These are phyloP conservation scores for Athene noctua DNA, from an alignment of 2,113 vertebrate species.

Conservation along the genomic window DNA sequence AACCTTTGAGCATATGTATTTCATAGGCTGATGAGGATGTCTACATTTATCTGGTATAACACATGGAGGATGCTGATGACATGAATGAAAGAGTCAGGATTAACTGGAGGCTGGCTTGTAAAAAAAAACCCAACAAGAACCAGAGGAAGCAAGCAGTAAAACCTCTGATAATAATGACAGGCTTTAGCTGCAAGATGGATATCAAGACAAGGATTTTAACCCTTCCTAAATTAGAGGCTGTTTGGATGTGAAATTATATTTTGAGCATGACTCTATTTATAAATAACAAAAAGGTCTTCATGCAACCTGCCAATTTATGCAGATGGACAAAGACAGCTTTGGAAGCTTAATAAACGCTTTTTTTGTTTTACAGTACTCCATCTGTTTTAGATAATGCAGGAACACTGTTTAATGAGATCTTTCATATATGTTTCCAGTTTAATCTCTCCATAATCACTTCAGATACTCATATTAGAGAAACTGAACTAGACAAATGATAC, in stretches of 20 bases:
- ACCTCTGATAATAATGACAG: not conserved
- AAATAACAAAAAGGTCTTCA: conserved; percentile 46
- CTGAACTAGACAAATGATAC: conserved; percentile 9
- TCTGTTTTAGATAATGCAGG: conserved; percentile 48
- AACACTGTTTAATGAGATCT: conserved; percentile 26
- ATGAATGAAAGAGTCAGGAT: conserved; percentile 31
- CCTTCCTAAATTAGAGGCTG: conserved; percentile 8
- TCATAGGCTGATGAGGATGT: not conserved
- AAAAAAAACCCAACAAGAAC: not conserved
- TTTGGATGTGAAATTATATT: conserved; percentile 12
- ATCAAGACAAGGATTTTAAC: not conserved
- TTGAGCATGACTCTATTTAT: conserved; percentile 1
- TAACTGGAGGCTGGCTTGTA: conserved; percentile 11
- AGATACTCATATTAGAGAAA: conserved; percentile 31
- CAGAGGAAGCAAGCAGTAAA: conserved; percentile 42
- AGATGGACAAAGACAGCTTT: conserved; percentile 37
- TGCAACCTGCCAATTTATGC: conserved; percentile 26
- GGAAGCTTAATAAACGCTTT: conserved; percentile 1
- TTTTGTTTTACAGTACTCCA: conserved; percentile 20
- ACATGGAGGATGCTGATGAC: conserved; percentile 6
- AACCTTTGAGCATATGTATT: not conserved
- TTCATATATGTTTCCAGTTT: conserved; percentile 7
- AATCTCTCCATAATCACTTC: conserved; percentile 24
- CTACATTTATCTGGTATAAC: not conserved
- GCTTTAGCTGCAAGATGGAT: not conserved